Conservation (phyloP, 1,140 invertebrate species). For the Ceratina calcarata region DNA sequence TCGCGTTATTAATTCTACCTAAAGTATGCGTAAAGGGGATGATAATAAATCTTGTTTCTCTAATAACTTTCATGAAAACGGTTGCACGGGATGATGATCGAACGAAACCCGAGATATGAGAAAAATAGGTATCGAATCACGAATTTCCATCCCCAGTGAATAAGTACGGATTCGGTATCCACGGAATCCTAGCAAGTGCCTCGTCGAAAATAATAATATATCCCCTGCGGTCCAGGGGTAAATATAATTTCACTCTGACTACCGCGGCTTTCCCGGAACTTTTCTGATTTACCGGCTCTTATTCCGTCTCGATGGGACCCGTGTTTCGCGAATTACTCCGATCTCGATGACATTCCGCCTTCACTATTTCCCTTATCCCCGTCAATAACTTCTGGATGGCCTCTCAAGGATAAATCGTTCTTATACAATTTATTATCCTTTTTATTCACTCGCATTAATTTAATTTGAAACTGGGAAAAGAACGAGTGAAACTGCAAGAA, state of each 20-base stretch:
- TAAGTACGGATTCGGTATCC: slow-evolving; percentile 8
- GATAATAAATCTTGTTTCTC: not conserved
- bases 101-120: not conserved
- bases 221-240: slow-evolving; percentile 14
- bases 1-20: no score
- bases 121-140: slow-evolving; percentile 14
- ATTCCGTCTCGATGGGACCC: not conserved
- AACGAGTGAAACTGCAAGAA: no score
- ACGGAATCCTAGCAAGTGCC: slow-evolving; percentile 28
- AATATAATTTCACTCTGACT: slow-evolving; percentile 42
- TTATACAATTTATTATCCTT: no score
- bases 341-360: not conserved
- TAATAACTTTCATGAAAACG: no score
- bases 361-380: not conserved
- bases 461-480: no score
- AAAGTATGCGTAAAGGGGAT: not conserved
- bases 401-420: no score
- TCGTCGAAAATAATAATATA: slow-evolving; percentile 41
- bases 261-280: not conserved
- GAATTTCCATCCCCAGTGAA: slow-evolving; percentile 25
- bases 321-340: slow-evolving; percentile 14
- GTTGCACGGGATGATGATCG: not conserved
- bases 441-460: no score
- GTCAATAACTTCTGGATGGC: no score
- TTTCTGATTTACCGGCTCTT: slow-evolving; percentile 28